Evolutionary conservation across 2,797 vertebrate species (phyloP).

Genomic region (Neopelma chrysocephalum): DNA sequence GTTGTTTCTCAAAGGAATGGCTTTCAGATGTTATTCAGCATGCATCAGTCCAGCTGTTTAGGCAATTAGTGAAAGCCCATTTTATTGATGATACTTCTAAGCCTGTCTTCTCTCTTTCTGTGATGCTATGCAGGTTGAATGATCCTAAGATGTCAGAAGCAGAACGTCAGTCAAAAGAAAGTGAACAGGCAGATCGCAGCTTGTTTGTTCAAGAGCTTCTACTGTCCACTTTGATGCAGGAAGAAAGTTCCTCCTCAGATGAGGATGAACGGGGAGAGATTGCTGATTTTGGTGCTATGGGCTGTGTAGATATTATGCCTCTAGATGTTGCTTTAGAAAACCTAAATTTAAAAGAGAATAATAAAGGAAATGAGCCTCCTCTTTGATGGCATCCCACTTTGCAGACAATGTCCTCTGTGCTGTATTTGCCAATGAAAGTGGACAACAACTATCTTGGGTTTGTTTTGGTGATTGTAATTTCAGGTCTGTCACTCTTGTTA

Average conservation of each 20-base stretch:
- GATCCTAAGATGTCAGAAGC: constrained; percentile 95
- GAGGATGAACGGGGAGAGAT: constrained; percentile 96
- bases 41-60: constrained; percentile 45
- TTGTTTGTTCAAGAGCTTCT: constrained; percentile 97
- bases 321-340: constrained; percentile 99
- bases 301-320: constrained; percentile 99
- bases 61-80: constrained; percentile 39
- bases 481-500: constrained; percentile 98
- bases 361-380: constrained; percentile 96
- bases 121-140: constrained; percentile 82
- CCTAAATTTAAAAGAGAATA: constrained; percentile 97
- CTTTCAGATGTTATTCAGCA: not conserved
- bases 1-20: not conserved
- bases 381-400: constrained; percentile 97
- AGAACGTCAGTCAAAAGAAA: constrained; percentile 92
- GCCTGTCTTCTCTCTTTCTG: constrained; percentile 19
- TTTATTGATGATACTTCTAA: constrained; percentile 12
- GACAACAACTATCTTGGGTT: constrained; percentile 86
- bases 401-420: constrained; percentile 99
- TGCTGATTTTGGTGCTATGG: constrained; percentile 98
- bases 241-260: constrained; percentile 96
- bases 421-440: constrained; percentile 99
- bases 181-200: constrained; percentile 91
- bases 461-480: constrained; percentile 98
- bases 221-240: constrained; percentile 92